These are phyloP conservation scores for Macrosteles quadrilineatus DNA, from an alignment of 1,140 invertebrate genomes.

Conservation along the genomic window DNA sequence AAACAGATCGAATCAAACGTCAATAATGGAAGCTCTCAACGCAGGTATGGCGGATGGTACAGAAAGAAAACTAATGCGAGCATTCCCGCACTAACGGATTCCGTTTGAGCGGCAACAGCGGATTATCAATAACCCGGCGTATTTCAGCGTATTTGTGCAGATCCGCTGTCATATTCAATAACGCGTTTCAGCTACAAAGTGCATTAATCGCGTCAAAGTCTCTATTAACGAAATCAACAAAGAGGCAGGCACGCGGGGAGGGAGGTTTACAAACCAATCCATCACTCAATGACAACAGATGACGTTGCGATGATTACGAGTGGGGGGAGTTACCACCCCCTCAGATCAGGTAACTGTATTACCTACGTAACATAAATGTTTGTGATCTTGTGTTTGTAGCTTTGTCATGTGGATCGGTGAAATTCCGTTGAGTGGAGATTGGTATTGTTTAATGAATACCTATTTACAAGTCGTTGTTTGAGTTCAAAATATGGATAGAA, in stretches of 20 bases:
- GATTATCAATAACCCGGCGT: conserved; percentile 6
- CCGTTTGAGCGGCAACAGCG: neutral
- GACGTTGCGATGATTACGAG: conserved; percentile 25
- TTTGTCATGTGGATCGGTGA: no score
- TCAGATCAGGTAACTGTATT: neutral
- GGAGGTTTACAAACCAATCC: conserved; percentile 18
- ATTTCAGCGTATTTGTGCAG: no score
- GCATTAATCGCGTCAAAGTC: neutral
- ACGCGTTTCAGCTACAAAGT: conserved; percentile 6
- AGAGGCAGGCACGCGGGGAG: conserved; percentile 1
- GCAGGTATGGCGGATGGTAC: neutral
- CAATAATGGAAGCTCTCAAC: conserved; percentile 7
- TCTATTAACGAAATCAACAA: conserved; percentile 20
- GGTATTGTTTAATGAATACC: no score
- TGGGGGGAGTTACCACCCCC: neutral
- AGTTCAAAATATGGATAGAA: no score
- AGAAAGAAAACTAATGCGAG: conserved; percentile 11
- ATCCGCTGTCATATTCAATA: no score
- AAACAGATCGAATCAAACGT: neutral
- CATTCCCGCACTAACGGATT: conserved; percentile 14
- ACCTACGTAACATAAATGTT: conserved; percentile 7
- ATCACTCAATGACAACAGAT: conserved; percentile 25
- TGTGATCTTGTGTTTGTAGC: neutral
- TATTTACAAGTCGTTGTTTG: no score
- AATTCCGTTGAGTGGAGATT: no score